Conservation (phyloP, 2,797 vertebrate genomes). For the Heliangelus exortis region DNA sequence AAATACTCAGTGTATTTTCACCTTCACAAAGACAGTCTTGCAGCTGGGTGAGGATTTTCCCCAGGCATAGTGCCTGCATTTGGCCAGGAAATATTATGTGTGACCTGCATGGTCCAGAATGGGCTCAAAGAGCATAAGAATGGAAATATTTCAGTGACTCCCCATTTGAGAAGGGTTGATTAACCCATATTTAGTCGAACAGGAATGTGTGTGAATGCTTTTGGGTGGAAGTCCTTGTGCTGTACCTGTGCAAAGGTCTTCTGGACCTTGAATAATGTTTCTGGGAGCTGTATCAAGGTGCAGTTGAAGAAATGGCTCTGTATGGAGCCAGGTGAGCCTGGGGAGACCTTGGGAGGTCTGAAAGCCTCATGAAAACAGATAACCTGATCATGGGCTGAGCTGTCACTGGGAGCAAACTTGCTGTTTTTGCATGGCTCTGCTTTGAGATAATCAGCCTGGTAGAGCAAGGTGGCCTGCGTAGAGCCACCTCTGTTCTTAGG, state of each 20-base stretch:
- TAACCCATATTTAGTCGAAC: background rate
- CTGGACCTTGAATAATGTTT: background rate
- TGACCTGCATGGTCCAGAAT: background rate
- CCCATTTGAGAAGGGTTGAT: background rate
- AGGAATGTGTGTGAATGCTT: background rate
- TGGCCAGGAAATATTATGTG: background rate
- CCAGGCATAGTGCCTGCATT: background rate
- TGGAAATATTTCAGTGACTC: background rate
- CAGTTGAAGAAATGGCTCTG: background rate
- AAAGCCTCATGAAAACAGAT: background rate
- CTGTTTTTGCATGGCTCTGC: background rate
- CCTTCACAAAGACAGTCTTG: background rate
- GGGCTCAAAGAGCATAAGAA: background rate
- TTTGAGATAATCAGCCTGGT: background rate
- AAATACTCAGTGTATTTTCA: background rate
- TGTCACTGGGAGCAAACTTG: background rate
- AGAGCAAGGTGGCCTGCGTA: background rate
- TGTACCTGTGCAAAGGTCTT: background rate
- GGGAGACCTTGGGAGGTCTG: background rate
- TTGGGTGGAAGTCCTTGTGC: background rate
- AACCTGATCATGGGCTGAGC: background rate
- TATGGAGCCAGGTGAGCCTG: background rate
- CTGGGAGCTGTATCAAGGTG: accelerated
- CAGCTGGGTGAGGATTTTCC: background rate
- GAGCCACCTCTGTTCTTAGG: background rate